These are phyloP conservation scores for Drosophila neocordata DNA, from an alignment of 1,140 invertebrate species.

Conservation along the genomic window DNA sequence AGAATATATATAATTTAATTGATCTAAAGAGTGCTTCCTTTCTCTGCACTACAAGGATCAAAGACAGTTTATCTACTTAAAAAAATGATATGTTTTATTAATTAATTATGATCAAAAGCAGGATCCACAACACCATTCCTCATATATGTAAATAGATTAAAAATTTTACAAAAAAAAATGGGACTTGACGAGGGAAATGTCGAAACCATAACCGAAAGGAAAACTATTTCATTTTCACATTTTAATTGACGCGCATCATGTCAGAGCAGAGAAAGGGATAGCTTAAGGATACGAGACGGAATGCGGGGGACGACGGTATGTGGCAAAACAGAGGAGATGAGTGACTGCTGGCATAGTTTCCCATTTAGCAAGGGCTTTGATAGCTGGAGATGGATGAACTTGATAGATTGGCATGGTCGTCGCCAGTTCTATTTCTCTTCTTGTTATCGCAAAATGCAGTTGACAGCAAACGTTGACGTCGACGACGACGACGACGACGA, in stretches of 20 bases:
- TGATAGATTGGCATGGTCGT: constrained; percentile 48
- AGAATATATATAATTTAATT: too few species aligned
- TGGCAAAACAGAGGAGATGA: neutral
- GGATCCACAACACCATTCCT: neutral
- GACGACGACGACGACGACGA: neutral
- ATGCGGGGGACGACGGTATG: neutral
- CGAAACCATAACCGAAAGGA: constrained; percentile 39
- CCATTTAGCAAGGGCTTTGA: constrained; percentile 41
- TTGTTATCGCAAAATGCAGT: constrained; percentile 49
- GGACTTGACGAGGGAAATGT: neutral
- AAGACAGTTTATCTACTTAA: too few species aligned
- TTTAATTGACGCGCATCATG: constrained; percentile 64
- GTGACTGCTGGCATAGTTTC: constrained; percentile 35
- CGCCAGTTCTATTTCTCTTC: constrained; percentile 26
- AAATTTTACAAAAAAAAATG: constrained; percentile 27
- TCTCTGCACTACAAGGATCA: too few species aligned
- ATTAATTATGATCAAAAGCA: too few species aligned
- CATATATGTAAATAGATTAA: constrained; percentile 51
- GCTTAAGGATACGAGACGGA: constrained; percentile 34
- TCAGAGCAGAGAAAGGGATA: constrained; percentile 43
- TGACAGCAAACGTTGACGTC: constrained; percentile 48
- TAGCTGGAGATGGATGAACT: constrained; percentile 44
- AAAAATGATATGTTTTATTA: too few species aligned
- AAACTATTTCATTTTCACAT: constrained; percentile 53
- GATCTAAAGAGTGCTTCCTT: too few species aligned